Percentiles rank a stretch among this genome's conserved stretches.
Evolutionary conservation across 2,888 invertebrate species (phyloP).

Genomic region (Carterocephalus palaemon): DNA sequence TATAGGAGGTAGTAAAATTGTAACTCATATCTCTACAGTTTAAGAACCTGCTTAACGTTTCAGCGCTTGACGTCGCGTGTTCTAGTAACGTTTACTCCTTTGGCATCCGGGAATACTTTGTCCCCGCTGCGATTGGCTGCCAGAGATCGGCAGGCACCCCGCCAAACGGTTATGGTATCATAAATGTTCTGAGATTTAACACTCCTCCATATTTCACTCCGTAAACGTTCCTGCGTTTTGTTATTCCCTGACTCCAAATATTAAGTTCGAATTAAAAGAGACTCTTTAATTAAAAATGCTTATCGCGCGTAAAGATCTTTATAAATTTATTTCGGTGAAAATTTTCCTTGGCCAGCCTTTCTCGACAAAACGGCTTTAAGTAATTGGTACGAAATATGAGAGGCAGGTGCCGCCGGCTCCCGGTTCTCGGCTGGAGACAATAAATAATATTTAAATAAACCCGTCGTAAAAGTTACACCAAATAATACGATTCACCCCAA

Average conservation of each 20-base stretch:
- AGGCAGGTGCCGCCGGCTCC: conserved; percentile 45
- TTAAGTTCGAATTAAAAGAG: too few species aligned
- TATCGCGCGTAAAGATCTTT: conserved; percentile 30
- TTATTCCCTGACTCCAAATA: too few species aligned
- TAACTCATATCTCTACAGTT: too few species aligned
- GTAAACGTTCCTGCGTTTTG: not conserved
- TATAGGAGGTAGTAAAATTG: too few species aligned
- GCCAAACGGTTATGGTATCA: conserved; percentile 18
- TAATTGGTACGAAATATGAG: conserved; percentile 46
- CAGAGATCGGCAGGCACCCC: conserved; percentile 17
- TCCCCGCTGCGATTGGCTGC: conserved; percentile 5
- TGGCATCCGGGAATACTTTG: conserved; percentile 7
- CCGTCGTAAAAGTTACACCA: conserved; percentile 41
- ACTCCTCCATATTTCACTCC: not conserved
- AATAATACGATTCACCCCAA: conserved; percentile 42
- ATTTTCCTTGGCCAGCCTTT: conserved; percentile 37
- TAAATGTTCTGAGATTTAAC: conserved; percentile 8
- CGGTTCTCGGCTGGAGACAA: conserved; percentile 31
- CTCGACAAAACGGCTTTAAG: conserved; percentile 39
- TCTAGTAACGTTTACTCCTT: conserved; percentile 1
- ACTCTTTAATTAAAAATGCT: conserved; percentile 11
- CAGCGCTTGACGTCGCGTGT: not conserved
- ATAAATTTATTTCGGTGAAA: conserved; percentile 38
- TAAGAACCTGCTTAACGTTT: conserved; percentile 6
- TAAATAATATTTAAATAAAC: conserved; percentile 49